Conservation (phyloP, 37 sponge, comb jelly and placozoan species). For the Corticium candelabrum region DNA sequence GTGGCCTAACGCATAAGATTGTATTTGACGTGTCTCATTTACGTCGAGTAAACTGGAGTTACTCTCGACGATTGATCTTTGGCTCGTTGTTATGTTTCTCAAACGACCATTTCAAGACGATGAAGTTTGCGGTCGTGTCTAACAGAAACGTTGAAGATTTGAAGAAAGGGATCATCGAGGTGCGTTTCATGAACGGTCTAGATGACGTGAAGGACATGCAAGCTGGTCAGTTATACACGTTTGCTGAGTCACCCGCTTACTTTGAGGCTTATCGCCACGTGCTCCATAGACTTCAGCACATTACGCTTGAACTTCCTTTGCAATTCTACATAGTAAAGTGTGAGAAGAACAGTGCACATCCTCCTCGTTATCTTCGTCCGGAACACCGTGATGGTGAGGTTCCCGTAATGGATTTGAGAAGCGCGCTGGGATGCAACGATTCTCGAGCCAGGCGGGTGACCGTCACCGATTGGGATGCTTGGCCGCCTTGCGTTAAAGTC, state of each 20-base stretch:
- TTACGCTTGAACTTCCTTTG: slow-evolving; percentile 73
- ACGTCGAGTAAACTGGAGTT: slow-evolving; percentile 58
- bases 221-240: slow-evolving; percentile 12
- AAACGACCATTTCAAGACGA: slow-evolving; percentile 31
- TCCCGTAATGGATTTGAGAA: background rate
- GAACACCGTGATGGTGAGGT: background rate
- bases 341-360: no score
- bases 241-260: slow-evolving; percentile 77
- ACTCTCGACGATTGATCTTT: slow-evolving; percentile 60
- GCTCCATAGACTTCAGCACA: slow-evolving; percentile 37
- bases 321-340: slow-evolving; percentile 45
- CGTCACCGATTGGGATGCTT: background rate
- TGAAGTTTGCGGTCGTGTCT: slow-evolving; percentile 52
- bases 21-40: slow-evolving; percentile 33
- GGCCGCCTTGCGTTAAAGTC: slow-evolving; percentile 33
- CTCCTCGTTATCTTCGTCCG: slow-evolving; percentile 26
- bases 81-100: slow-evolving; percentile 79
- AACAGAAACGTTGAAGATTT: slow-evolving; percentile 37
- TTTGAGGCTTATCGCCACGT: slow-evolving; percentile 84
- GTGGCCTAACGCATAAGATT: slow-evolving; percentile 47
- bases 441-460: slow-evolving; percentile 6
- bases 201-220: slow-evolving; percentile 28
- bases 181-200: slow-evolving; percentile 51
- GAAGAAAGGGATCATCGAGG: slow-evolving; percentile 29
- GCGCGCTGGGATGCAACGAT: background rate